Evolutionary conservation across 2,113 vertebrate genomes (phyloP).

Genomic region (Ophthalmolycus amberensis): DNA sequence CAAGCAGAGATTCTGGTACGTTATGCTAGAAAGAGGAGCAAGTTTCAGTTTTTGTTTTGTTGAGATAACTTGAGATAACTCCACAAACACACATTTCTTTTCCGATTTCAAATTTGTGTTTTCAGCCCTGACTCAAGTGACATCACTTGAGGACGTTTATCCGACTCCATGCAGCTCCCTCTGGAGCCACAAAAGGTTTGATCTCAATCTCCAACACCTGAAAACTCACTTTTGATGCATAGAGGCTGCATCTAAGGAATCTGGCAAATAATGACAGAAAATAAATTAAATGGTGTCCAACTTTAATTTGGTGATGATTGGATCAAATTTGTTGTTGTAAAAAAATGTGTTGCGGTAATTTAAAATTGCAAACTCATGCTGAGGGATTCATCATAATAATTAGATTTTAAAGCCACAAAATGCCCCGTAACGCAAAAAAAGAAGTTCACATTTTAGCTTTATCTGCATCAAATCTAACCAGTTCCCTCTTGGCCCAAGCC

Average conservation of each 20-base stretch:
- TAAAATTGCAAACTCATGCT: not conserved
- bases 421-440: not conserved
- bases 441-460: too few species aligned
- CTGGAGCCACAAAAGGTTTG: not conserved
- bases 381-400: not conserved
- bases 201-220: not conserved
- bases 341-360: not conserved
- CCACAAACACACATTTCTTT: not conserved
- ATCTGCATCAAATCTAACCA: conserved; percentile 29
- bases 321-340: not conserved
- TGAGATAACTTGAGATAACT: not conserved
- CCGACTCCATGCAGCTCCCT: not conserved
- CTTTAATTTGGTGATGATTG: not conserved
- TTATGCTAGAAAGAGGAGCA: not conserved
- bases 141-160: not conserved
- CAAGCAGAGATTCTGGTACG: not conserved
- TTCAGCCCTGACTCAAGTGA: not conserved
- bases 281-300: not conserved
- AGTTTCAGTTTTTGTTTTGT: not conserved
- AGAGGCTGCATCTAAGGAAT: not conserved
- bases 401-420: not conserved
- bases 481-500: not conserved
- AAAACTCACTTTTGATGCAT: not conserved
- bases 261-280: not conserved
- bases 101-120: not conserved